A percentile compares a stretch with the other conserved stretches of the same genome.
These are phyloP conservation scores for Carposina sasakii DNA, from an alignment of 1,140 invertebrate genomes.

Conservation along the genomic window DNA sequence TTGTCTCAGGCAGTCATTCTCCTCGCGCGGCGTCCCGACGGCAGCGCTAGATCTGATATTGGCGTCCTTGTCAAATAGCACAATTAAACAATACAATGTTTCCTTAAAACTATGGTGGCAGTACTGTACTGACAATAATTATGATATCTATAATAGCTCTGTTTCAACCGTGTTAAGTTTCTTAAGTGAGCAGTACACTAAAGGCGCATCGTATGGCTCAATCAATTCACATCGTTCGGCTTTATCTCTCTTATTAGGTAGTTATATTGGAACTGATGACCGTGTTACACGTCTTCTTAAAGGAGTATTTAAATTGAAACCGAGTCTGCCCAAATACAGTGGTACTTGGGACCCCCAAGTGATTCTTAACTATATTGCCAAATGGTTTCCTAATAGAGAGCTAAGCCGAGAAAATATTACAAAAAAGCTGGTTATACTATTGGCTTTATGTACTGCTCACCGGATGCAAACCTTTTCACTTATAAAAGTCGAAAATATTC, in stretches of 20 bases:
- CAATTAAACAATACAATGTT: constrained; percentile 1
- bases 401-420: constrained; percentile 10
- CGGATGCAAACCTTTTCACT: constrained; percentile 25
- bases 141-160: background rate
- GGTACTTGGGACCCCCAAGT: constrained; percentile 25
- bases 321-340: constrained; percentile 23
- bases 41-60: background rate
- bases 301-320: constrained; percentile 12
- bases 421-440: constrained; percentile 18
- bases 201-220: background rate
- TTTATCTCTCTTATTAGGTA: constrained; percentile 1
- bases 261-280: background rate
- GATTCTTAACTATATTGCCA: constrained; percentile 27
- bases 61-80: background rate
- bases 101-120: constrained; percentile 1
- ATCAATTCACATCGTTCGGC: background rate
- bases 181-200: background rate
- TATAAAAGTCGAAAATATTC: constrained; percentile 22
- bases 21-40: background rate
- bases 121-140: background rate
- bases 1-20: background rate
- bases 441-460: constrained; percentile 29
- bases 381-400: constrained; percentile 1
- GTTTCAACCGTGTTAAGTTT: background rate
- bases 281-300: constrained; percentile 17